A percentile compares a stretch with the other conserved stretches of the same genome.
Conservation (phyloP, 2,888 invertebrate species). For the Tenthredo livida region DNA sequence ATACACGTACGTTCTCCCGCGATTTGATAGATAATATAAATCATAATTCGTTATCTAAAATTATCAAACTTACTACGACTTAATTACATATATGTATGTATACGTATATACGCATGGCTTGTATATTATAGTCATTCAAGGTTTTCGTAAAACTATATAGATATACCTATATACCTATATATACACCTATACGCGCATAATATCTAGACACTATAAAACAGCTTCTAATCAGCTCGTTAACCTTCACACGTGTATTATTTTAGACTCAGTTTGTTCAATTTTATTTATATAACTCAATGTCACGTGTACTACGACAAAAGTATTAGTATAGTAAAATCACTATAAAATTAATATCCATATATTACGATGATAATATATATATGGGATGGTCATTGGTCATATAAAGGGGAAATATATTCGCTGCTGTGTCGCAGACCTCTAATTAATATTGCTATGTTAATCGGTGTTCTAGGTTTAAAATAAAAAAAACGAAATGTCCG, state of each 20-base stretch:
- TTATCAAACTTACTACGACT: conserved; percentile 22
- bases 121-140: not conserved
- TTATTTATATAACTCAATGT: not conserved
- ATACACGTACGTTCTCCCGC: too few relatives aligned
- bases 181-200: not conserved
- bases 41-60: conserved; percentile 24
- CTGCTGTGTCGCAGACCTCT: too few relatives aligned
- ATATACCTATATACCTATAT: too few relatives aligned
- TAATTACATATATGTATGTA: too few relatives aligned
- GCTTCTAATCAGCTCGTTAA: conserved; percentile 36
- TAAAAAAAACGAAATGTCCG: conserved; percentile 28
- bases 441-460: not conserved
- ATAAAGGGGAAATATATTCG: too few relatives aligned
- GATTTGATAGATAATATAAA: conserved; percentile 17
- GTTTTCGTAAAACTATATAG: not conserved
- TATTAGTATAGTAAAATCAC: not conserved
- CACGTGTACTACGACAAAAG: not conserved
- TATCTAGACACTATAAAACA: not conserved
- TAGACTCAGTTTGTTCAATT: conserved; percentile 14
- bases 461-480: not conserved
- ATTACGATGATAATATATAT: too few relatives aligned
- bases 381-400: too few relatives aligned
- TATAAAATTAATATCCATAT: too few relatives aligned
- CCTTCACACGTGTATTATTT: conserved; percentile 25
- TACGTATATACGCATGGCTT: not conserved